Conservation (phyloP, 2,888 invertebrate species). For the Trypoxylon attenuatum region DNA sequence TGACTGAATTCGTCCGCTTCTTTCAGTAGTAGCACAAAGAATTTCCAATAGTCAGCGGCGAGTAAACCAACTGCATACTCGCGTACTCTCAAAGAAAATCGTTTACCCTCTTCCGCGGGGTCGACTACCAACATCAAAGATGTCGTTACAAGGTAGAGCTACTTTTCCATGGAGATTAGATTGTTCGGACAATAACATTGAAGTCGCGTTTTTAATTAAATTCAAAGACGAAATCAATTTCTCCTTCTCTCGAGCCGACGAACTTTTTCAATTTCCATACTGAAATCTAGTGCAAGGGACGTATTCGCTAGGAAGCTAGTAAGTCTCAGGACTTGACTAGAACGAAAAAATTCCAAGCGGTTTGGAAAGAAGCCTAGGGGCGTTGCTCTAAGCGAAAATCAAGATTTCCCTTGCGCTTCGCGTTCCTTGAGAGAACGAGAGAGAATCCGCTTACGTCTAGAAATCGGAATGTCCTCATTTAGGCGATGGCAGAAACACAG, state of each 20-base stretch:
- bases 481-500: not conserved
- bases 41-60: constrained; percentile 49
- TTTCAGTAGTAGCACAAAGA: constrained; percentile 40
- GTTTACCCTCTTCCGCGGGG: constrained; percentile 32
- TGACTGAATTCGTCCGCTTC: constrained; percentile 13
- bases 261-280: not conserved
- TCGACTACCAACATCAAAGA: constrained; percentile 24
- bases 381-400: not conserved
- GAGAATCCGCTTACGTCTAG: constrained; percentile 3
- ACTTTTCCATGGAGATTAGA: constrained; percentile 7
- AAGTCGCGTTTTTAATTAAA: not conserved
- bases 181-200: not conserved
- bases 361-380: not conserved
- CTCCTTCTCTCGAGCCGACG: not conserved
- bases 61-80: constrained; percentile 28
- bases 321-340: too few species aligned
- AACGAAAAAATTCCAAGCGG: too few species aligned
- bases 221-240: not conserved
- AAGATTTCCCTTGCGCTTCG: not conserved
- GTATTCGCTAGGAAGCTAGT: too few species aligned
- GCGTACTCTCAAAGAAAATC: constrained; percentile 33
- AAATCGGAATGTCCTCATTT: constrained; percentile 6
- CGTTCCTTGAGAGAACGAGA: not conserved
- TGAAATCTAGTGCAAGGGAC: too few species aligned
- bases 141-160: constrained; percentile 7